phyloP scores from a whole-genome alignment of 2,888 invertebrate genomes.

The Limenitis camilla region DNA sequence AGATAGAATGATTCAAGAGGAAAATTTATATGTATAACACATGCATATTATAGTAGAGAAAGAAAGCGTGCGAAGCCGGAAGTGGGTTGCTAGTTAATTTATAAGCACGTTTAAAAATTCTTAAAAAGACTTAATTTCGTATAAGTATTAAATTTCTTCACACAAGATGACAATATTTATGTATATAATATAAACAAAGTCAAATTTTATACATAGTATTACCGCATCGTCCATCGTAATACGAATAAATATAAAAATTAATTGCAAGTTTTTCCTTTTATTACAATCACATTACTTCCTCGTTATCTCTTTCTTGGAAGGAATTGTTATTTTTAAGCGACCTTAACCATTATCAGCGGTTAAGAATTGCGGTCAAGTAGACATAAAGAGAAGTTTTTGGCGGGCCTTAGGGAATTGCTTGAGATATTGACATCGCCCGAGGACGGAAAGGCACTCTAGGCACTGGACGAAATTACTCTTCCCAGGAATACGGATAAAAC shows the following conservation, averaged over 20 bases:
- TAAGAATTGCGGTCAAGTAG: constrained; percentile 8
- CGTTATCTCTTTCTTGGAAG: background rate
- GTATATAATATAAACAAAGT: no score
- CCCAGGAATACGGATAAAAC: constrained; percentile 11
- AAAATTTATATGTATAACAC: no score
- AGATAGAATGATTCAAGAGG: no score
- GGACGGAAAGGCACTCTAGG: constrained; percentile 10
- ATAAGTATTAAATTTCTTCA: no score
- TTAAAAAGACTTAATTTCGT: no score
- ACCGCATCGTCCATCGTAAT: background rate
- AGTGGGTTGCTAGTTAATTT: no score
- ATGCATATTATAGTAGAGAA: no score
- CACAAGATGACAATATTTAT: no score
- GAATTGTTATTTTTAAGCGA: constrained; percentile 1
- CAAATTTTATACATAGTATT: background rate
- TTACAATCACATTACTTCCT: background rate
- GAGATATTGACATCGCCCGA: constrained; percentile 18
- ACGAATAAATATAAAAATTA: background rate
- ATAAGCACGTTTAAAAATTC: no score
- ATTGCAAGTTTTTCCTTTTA: background rate
- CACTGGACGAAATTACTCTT: constrained; percentile 15
- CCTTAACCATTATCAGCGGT: background rate
- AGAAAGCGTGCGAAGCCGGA: no score
- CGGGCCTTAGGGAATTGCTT: constrained; percentile 5
- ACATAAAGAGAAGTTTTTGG: constrained; percentile 9